phyloP scores from a whole-genome alignment of 1,140 invertebrate genomes.

The Drosophila yakuba region DNA sequence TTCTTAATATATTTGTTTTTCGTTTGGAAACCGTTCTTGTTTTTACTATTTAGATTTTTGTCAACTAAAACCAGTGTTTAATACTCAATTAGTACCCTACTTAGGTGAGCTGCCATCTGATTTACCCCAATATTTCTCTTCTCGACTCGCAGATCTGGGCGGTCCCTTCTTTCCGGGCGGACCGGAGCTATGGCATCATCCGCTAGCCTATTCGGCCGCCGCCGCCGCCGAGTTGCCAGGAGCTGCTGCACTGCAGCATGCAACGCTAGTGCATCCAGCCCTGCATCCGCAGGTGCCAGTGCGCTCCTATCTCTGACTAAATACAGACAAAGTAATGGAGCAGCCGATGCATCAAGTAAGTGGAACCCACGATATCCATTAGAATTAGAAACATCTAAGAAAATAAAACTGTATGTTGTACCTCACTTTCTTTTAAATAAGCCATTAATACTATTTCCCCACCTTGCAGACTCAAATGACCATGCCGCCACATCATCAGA shows the following conservation, averaged over 20 bases:
- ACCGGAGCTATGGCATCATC: slow-evolving; percentile 97
- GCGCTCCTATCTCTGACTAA: slow-evolving; percentile 98
- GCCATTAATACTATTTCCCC: background rate
- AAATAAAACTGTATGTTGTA: too few species aligned
- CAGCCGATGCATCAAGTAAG: slow-evolving; percentile 85
- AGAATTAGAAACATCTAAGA: too few species aligned
- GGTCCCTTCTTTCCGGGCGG: slow-evolving; percentile 96
- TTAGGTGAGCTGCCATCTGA: slow-evolving; percentile 4
- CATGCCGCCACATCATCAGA: slow-evolving; percentile 87
- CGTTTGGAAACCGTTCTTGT: slow-evolving; percentile 67
- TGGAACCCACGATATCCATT: slow-evolving; percentile 4
- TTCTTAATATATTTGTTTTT: slow-evolving; percentile 11
- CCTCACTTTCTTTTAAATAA: too few species aligned
- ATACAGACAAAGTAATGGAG: slow-evolving; percentile 91
- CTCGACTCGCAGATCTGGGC: slow-evolving; percentile 90
- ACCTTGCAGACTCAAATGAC: slow-evolving; percentile 87
- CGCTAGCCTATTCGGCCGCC: slow-evolving; percentile 92
- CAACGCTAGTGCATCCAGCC: slow-evolving; percentile 96
- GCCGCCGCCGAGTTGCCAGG: slow-evolving; percentile 93
- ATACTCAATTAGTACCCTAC: slow-evolving; percentile 1
- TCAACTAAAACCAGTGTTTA: slow-evolving; percentile 43
- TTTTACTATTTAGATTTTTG: slow-evolving; percentile 36
- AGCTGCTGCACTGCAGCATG: slow-evolving; percentile 91
- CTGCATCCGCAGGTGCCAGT: slow-evolving; percentile 98
- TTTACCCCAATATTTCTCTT: slow-evolving; percentile 28